phyloP scores from a whole-genome alignment of 1,140 invertebrate species.

The Magallana gigas region DNA sequence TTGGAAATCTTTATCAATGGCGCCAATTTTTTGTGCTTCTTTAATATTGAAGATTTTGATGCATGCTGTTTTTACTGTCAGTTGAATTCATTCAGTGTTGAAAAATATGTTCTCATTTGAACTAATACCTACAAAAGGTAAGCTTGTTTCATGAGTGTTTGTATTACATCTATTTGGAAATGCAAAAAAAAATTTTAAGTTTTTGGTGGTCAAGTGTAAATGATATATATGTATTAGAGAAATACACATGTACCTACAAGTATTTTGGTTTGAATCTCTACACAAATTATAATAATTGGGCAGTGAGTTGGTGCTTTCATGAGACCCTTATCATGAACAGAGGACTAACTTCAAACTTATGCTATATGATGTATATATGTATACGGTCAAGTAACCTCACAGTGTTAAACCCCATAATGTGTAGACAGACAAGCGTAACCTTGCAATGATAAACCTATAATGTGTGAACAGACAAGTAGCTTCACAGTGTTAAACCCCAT shows the following conservation, averaged over 20 bases:
- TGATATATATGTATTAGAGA: background rate
- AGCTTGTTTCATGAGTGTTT: background rate
- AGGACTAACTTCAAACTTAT: conserved; percentile 5
- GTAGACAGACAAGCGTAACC: background rate
- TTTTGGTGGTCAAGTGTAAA: background rate
- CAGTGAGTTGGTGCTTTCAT: background rate
- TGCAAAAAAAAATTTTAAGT: background rate
- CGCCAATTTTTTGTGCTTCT: conserved; percentile 4
- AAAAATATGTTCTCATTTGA: background rate
- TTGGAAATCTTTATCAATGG: conserved; percentile 9
- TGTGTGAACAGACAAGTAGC: background rate
- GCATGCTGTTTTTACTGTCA: conserved; percentile 3
- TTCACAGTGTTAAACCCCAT: background rate
- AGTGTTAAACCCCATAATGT: conserved; percentile 6
- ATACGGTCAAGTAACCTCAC: conserved; percentile 7
- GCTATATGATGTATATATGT: background rate
- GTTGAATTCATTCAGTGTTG: background rate
- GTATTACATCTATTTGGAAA: background rate
- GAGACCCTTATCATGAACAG: conserved; percentile 3
- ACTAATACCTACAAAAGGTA: background rate
- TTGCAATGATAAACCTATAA: background rate
- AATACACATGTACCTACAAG: background rate
- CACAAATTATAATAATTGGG: background rate
- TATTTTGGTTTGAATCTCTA: background rate
- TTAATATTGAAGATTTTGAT: background rate